phyloP scores from a whole-genome alignment of 1,140 invertebrate species.

The Drosophila asahinai region DNA sequence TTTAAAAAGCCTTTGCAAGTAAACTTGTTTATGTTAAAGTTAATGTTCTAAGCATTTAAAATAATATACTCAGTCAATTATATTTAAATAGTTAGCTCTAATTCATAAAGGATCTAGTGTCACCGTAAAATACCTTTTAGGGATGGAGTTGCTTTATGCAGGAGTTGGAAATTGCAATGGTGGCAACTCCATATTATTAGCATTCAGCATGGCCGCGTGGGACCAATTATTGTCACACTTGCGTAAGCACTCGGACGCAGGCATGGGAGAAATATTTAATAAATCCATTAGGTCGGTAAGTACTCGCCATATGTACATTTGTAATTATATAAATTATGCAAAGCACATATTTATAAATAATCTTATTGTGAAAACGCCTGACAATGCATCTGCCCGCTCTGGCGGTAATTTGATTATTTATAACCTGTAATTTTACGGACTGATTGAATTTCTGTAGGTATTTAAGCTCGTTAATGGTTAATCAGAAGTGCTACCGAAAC shows the following conservation, averaged over 20 bases:
- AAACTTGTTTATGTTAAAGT: too few species aligned
- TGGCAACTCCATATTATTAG: constrained; percentile 41
- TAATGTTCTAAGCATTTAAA: too few species aligned
- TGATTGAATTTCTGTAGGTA: constrained; percentile 50
- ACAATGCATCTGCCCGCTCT: constrained; percentile 12
- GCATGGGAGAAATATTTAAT: constrained; percentile 21
- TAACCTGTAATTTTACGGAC: constrained; percentile 36
- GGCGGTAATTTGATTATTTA: constrained; percentile 39
- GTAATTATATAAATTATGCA: constrained; percentile 42
- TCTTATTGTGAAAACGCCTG: constrained; percentile 23
- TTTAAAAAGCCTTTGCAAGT: too few species aligned
- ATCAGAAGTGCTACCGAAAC: constrained; percentile 41
- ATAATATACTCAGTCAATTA: too few species aligned
- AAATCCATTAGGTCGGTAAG: constrained; percentile 22
- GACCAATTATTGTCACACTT: constrained; percentile 34
- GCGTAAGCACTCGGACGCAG: constrained; percentile 2
- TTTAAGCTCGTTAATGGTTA: constrained; percentile 47
- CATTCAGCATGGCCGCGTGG: constrained; percentile 34
- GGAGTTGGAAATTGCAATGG: constrained; percentile 28
- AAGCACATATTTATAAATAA: constrained; percentile 46
- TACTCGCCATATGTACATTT: constrained; percentile 18
- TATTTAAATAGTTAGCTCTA: too few species aligned
- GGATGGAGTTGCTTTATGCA: not conserved
- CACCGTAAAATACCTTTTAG: constrained; percentile 4
- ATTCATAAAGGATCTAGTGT: not conserved